Base-by-base conservation (phyloP, 2,888 invertebrate genomes). In the Carterocephalus palaemon region DNA sequence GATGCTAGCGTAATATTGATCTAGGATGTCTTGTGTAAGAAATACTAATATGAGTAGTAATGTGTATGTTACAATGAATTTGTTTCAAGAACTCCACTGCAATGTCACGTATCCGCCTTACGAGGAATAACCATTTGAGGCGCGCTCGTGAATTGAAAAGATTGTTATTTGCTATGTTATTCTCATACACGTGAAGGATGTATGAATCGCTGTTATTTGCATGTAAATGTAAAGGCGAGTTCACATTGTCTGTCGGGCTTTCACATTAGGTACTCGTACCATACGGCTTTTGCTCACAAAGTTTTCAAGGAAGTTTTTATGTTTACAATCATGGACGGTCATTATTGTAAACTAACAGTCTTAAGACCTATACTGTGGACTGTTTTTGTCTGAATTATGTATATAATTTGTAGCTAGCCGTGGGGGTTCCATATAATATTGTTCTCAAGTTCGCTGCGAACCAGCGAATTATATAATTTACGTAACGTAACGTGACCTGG, bases 161-260 rank as follows among this genome's bases (percentile, higher is more conserved):
- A 46, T 38, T 42, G 37, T 47, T 46, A 52, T 51, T 53, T 47
- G 48, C 24, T 12, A 37, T 37, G 37, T 41, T 46, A 49, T 51
- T 51, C 47, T 50, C 51, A 54, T 55, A 49, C 52, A 53, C 52
- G 51, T 53, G 45, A 51, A 55, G 58, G 56, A 57, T 56, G 57
- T 49, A 56, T 55, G 52, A 53, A 53, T 52, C 52, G 43, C 51
- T 49, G 52, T 61, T 58, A 68, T 75, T 64, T 64, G 65, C 68
- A 75, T 74, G 64, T 62, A 62, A 68, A 58, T 46, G 57, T 50
- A 58, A 50, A 47, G 62, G 70, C 68, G 77, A 75, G 75, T 77
- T 75, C 67, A 63, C 64, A 70, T 68, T 70, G 71, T 70, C 60
- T 63, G n/a, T 51, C 52, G 58, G 58, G 66, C 79, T 79, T 81